phyloP scores from a whole-genome alignment of 2,113 vertebrate genomes.

The Nycticorax nycticorax region DNA sequence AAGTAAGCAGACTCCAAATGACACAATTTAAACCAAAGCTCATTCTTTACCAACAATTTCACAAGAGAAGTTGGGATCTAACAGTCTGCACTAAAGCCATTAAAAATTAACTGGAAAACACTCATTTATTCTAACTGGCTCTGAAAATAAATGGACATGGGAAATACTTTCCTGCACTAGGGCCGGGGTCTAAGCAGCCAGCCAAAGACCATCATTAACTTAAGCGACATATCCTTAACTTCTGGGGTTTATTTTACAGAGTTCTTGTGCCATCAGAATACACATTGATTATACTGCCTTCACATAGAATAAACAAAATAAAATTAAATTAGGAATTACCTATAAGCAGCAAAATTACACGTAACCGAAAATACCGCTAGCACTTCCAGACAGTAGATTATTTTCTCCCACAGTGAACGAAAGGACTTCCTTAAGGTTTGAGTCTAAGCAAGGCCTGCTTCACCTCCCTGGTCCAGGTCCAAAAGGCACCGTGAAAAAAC shows the following conservation, averaged over 20 bases:
- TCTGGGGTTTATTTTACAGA: neutral
- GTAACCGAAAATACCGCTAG: neutral
- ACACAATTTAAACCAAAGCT: neutral
- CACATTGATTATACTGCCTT: neutral
- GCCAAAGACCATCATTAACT: neutral
- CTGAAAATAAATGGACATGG: neutral
- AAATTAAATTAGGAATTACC: neutral
- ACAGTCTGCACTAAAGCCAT: neutral
- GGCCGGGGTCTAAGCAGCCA: neutral
- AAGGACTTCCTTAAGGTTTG: neutral
- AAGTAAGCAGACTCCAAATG: neutral
- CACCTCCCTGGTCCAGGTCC: neutral
- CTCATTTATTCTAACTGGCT: neutral
- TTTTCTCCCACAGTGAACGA: neutral
- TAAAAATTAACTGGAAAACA: neutral
- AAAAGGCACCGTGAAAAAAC: neutral
- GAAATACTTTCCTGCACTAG: neutral
- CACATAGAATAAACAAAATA: neutral
- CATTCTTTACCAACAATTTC: neutral
- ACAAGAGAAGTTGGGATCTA: neutral
- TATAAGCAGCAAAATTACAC: neutral
- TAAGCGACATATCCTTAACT: neutral
- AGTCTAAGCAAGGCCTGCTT: neutral
- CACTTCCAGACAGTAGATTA: neutral
- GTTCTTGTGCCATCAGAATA: neutral